Conservation (phyloP, 2,888 invertebrate species). For the Petrophora chlorosata region DNA sequence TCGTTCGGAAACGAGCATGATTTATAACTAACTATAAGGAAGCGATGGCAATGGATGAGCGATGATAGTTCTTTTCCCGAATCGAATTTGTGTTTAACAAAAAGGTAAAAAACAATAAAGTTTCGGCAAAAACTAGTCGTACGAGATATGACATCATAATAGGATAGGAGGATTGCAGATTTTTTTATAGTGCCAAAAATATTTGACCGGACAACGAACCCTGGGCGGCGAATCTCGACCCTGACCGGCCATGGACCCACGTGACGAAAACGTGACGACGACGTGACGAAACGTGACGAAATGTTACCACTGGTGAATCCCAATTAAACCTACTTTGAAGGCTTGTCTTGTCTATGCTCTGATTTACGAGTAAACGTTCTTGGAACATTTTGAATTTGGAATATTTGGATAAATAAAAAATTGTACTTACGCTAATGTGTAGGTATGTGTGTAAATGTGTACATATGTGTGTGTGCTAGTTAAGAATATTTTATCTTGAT, state of each 20-base stretch:
- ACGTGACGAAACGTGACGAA: constrained; percentile 63
- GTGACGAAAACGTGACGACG: constrained; percentile 45
- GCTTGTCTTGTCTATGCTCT: constrained; percentile 28
- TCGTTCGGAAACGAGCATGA: constrained; percentile 10
- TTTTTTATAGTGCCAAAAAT: constrained; percentile 69
- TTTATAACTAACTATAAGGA: constrained; percentile 6
- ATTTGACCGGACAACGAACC: constrained; percentile 74
- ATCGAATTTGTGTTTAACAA: constrained; percentile 21
- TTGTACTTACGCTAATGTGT: background rate
- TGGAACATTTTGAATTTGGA: constrained; percentile 25
- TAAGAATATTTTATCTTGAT: background rate
- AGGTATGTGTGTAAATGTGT: background rate
- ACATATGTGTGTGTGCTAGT: constrained; percentile 3
- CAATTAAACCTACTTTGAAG: constrained; percentile 34
- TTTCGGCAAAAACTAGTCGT: constrained; percentile 49
- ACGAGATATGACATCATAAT: constrained; percentile 68
- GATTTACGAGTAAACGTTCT: constrained; percentile 31
- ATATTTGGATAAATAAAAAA: constrained; percentile 3
- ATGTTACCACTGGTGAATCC: constrained; percentile 40
- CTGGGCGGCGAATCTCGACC: constrained; percentile 58
- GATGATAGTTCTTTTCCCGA: constrained; percentile 9
- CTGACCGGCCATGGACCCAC: constrained; percentile 50
- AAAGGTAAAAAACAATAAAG: constrained; percentile 47
- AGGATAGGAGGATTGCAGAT: constrained; percentile 67
- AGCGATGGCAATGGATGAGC: constrained; percentile 5